A percentile compares a stretch with the other conserved stretches of the same genome.
Evolutionary conservation across 2,113 vertebrate species (phyloP).

Genomic region (Herpetotheres cachinnans): DNA sequence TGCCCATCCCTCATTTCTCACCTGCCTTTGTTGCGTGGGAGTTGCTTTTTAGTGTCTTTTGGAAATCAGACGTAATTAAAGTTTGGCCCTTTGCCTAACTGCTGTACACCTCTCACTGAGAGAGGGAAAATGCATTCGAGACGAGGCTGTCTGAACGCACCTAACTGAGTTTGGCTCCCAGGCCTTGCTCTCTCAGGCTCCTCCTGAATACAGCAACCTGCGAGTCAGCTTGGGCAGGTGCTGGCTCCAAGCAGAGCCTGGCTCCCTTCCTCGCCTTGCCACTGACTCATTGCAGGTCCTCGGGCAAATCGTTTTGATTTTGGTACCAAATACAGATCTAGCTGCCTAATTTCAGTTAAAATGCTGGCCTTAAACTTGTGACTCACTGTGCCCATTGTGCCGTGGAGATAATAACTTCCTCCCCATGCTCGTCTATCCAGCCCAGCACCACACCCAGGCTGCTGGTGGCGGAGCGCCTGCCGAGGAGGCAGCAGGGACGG

Average conservation of each 20-base stretch:
- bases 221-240: not conserved
- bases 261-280: not conserved
- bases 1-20: not conserved
- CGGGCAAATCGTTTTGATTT: slow-evolving; percentile 38
- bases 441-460: not conserved
- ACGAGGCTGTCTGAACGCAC: not conserved
- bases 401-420: slow-evolving; percentile 19
- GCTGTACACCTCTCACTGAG: not conserved
- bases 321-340: slow-evolving; percentile 32
- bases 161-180: not conserved
- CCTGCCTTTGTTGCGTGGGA: not conserved
- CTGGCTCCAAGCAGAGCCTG: not conserved
- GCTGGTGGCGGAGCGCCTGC: not conserved
- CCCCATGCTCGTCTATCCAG: slow-evolving; percentile 4
- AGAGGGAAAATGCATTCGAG: not conserved
- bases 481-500: not conserved
- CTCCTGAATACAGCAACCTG: not conserved
- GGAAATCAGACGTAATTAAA: not conserved
- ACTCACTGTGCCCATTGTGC: slow-evolving; percentile 42
- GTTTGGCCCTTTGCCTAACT: not conserved
- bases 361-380: slow-evolving; percentile 2
- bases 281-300: slow-evolving; percentile 39
- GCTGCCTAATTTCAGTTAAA: slow-evolving; percentile 42
- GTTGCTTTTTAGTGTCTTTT: not conserved
- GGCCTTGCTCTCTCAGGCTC: not conserved